A percentile compares a stretch with the other conserved stretches of the same genome.
Conservation (phyloP, 1,140 invertebrate genomes). For the Leptestheria dahalacensis region DNA sequence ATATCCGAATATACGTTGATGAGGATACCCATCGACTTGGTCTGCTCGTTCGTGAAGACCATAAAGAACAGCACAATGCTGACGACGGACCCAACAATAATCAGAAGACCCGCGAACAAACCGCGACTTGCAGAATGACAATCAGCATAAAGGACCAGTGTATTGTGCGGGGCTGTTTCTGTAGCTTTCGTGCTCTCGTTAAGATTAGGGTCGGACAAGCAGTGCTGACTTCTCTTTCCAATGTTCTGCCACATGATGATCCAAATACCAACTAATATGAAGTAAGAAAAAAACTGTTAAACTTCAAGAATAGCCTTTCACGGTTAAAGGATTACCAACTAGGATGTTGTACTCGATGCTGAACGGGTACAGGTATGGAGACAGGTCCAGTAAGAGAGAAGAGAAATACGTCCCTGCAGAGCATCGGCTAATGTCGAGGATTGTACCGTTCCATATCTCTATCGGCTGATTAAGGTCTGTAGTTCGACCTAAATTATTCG, state of each 20-base stretch:
- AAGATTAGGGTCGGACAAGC: conserved; percentile 19
- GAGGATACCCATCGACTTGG: conserved; percentile 3
- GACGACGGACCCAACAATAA: conserved; percentile 45
- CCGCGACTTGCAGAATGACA: conserved; percentile 55
- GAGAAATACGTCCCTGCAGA: conserved; percentile 34
- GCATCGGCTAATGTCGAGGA: conserved; percentile 22
- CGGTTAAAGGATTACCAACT: conserved; percentile 36
- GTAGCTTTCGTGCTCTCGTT: background rate
- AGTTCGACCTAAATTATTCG: background rate
- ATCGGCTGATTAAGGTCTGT: background rate
- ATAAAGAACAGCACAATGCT: conserved; percentile 52
- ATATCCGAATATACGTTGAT: conserved; percentile 22
- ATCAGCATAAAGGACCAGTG: conserved; percentile 47
- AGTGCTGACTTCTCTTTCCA: conserved; percentile 35
- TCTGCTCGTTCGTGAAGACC: conserved; percentile 35
- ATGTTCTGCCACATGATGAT: conserved; percentile 57
- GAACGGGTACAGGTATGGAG: conserved; percentile 55
- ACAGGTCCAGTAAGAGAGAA: conserved; percentile 33
- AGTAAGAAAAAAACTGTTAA: background rate
- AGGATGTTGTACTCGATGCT: conserved; percentile 57
- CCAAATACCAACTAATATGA: conserved; percentile 43
- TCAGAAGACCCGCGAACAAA: conserved; percentile 45
- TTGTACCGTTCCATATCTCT: conserved; percentile 20
- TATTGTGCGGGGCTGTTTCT: conserved; percentile 26
- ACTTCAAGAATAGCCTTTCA: too few species aligned